Base-by-base conservation (phyloP, 2,888 invertebrate species). In the Anthophora plumipes region DNA sequence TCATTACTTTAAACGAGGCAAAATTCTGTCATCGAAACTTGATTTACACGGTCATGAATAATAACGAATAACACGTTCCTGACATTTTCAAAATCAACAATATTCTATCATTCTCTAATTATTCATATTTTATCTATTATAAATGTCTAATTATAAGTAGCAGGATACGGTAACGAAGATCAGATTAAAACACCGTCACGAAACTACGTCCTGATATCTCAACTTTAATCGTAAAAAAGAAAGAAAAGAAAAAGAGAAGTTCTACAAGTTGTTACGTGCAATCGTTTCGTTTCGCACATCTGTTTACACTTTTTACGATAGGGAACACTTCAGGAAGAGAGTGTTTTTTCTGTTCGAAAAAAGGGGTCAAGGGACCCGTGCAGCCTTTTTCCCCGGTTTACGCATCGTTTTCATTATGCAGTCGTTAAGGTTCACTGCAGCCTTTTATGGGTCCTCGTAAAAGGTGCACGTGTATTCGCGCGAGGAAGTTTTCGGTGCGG, bases 321-420 rank as follows among this genome's bases (percentile, higher is more conserved):
- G 48, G 37, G 17, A 43, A 50, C 52, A 66, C 31, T 54, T 48
- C 50, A n/a, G 1, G 20, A 22, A 31, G 22, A 12, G 50, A 12
- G 22, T 25, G 31, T 4, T 71, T 63, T 31, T 31, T 41, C 68
- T 6, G 48, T 50, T 20, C 25, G 25, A 11, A 52, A 64, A n/a
- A 63, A 31, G 68, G 37, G 79, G 63, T 78, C 83, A 75, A 78
- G 70, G 82, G 63, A 68, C 54, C 37, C n/a, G 37, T 50, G 17
- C 48, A 54, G 54, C 72, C 70, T 22, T 63, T 69, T 72, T 79
- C 64, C 71, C 59, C 78, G 59, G 82, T 82, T 85, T 75, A 70
- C 81, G 83, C 81, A 80, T 83, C 83, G 80, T 74, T 85, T 81
- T 85, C 85, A 85, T 85, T 85, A 83, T 81, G 52, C 74, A 72